A percentile compares a stretch with the other conserved stretches of the same genome.
Evolutionary conservation across 2,797 vertebrate genomes (phyloP).

Genomic region (Labroides dimidiatus): DNA sequence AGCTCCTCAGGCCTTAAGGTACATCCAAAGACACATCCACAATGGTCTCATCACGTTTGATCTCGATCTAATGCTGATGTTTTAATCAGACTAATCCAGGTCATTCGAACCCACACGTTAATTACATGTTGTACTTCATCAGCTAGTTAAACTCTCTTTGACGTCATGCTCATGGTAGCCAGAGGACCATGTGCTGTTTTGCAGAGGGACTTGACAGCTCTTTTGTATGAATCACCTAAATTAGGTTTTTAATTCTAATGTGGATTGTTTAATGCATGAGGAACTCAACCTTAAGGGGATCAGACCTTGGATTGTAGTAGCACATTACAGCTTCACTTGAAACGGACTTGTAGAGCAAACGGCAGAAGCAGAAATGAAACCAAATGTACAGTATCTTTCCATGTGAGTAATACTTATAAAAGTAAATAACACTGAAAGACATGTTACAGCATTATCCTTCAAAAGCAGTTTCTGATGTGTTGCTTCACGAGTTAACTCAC

Average conservation of each 20-base stretch:
- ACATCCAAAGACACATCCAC: conserved; percentile 37
- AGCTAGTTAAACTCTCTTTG: conserved; percentile 8
- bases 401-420: no score
- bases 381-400: no score
- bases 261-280: conserved; percentile 44
- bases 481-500: no score
- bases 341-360: not conserved
- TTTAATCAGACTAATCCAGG: conserved; percentile 43
- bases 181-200: conserved; percentile 11
- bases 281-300: conserved; percentile 5
- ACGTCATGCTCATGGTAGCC: not conserved
- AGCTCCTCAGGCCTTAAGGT: conserved; percentile 22
- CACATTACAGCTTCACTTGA: conserved; percentile 16
- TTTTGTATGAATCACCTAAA: conserved; percentile 28
- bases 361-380: not conserved
- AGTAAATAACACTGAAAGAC: no score
- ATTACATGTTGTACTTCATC: conserved; percentile 37
- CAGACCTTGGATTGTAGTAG: conserved; percentile 5
- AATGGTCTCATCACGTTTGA: conserved; percentile 37
- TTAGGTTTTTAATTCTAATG: conserved; percentile 35
- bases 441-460: no score
- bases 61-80: conserved; percentile 28
- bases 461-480: no score
- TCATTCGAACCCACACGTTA: conserved; percentile 31
- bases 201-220: conserved; percentile 10